Evolutionary conservation across 2,113 vertebrate species (phyloP).

Genomic region (Chaenocephalus aceratus): DNA sequence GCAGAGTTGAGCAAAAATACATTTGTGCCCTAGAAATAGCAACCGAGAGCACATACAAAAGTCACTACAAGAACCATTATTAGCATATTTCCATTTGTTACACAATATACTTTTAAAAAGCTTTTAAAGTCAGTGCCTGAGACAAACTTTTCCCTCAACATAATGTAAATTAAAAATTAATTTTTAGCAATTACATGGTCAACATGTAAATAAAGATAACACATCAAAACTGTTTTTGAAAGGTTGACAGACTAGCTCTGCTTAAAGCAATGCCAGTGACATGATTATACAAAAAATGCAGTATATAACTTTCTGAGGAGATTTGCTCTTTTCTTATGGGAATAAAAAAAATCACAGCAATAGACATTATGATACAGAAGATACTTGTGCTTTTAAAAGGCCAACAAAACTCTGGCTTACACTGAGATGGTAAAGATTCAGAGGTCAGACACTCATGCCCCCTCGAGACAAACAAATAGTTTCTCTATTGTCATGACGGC

Average conservation of each 20-base stretch:
- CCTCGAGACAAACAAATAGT: background rate
- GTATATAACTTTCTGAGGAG: constrained; percentile 21
- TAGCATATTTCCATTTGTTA: constrained; percentile 46
- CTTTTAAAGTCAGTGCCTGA: constrained; percentile 68
- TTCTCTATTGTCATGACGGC: constrained; percentile 29
- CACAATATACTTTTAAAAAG: constrained; percentile 46
- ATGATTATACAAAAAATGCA: constrained; percentile 58
- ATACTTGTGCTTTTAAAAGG: constrained; percentile 77
- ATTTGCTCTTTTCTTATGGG: background rate
- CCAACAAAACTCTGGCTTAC: constrained; percentile 49
- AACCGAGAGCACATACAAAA: constrained; percentile 57
- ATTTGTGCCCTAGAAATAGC: constrained; percentile 25
- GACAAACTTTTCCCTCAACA: constrained; percentile 32
- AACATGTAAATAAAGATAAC: constrained; percentile 76
- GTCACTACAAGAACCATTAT: constrained; percentile 49
- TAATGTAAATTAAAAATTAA: constrained; percentile 29
- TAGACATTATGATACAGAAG: constrained; percentile 52
- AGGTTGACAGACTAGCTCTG: constrained; percentile 40
- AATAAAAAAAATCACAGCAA: constrained; percentile 62
- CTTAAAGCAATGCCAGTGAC: constrained; percentile 53
- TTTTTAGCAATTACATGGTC: constrained; percentile 72
- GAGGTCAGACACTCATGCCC: constrained; percentile 34
- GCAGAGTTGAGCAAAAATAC: constrained; percentile 43
- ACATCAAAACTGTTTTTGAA: constrained; percentile 60
- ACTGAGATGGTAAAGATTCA: constrained; percentile 35